Evolutionary conservation across 2,888 invertebrate genomes (phyloP).

Genomic region (Prosapia bicincta): DNA sequence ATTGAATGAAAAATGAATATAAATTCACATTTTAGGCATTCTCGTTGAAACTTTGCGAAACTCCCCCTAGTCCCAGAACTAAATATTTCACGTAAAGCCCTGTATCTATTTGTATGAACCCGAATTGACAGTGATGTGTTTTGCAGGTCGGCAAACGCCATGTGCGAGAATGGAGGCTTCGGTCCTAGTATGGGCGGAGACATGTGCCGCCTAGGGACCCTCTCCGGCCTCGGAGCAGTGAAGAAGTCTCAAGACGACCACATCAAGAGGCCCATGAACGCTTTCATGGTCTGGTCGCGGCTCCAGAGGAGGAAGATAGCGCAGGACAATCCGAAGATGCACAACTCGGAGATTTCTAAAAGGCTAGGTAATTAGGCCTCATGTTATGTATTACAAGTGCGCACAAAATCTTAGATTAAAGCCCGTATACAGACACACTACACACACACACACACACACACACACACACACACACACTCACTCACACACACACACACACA

Average conservation of each 20-base stretch:
- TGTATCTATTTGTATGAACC: too few species aligned
- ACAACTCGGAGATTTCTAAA: slow-evolving; percentile 95
- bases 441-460: too few species aligned
- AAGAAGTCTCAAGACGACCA: slow-evolving; percentile 73
- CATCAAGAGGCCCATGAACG: slow-evolving; percentile 97
- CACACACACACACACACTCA: too few species aligned
- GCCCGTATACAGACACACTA: too few species aligned
- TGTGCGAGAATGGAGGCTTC: slow-evolving; percentile 26
- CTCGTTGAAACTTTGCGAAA: too few species aligned
- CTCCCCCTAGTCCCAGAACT: too few species aligned
- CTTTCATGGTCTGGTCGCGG: slow-evolving; percentile 97
- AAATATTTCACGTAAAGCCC: too few species aligned
- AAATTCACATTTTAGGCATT: too few species aligned
- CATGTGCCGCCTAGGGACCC: slow-evolving; percentile 16
- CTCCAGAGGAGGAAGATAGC: slow-evolving; percentile 92
- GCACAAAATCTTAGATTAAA: too few species aligned
- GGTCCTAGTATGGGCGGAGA: slow-evolving; percentile 3
- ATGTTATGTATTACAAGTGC: too few species aligned
- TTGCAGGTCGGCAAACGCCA: slow-evolving; percentile 29
- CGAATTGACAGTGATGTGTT: neutral
- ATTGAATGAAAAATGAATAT: too few species aligned
- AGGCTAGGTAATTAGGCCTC: slow-evolving; percentile 73
- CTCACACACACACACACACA: too few species aligned
- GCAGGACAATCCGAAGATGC: slow-evolving; percentile 98
- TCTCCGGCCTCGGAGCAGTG: slow-evolving; percentile 26